Conservation (phyloP, 2,888 invertebrate species). For the Cataglyphis livida region DNA sequence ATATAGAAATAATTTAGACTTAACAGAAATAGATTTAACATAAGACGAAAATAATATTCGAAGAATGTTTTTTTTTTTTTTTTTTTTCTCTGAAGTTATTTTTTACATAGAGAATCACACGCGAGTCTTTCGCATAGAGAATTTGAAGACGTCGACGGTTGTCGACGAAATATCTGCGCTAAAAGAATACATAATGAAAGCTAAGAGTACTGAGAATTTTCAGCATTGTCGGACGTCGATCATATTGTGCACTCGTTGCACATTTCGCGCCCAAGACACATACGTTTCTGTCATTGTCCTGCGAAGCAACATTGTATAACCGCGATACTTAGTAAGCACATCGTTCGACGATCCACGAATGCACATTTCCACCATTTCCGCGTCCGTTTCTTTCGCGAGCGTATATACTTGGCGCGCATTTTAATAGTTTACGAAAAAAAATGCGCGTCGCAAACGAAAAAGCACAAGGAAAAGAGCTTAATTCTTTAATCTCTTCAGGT, state of each 20-base stretch:
- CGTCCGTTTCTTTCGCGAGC: slow-evolving; percentile 22
- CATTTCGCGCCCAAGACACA: slow-evolving; percentile 57
- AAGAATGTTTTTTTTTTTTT: background rate
- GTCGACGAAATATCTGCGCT: slow-evolving; percentile 26
- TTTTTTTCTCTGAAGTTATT: background rate
- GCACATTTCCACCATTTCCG: slow-evolving; percentile 33
- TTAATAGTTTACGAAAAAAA: slow-evolving; percentile 20
- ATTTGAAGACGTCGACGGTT: background rate
- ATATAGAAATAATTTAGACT: background rate
- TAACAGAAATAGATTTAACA: background rate
- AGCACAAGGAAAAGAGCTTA: background rate
- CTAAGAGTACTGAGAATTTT: slow-evolving; percentile 69
- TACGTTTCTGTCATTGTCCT: slow-evolving; percentile 64
- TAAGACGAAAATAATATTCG: background rate
- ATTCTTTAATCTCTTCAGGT: background rate
- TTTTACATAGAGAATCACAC: background rate
- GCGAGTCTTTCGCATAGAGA: background rate
- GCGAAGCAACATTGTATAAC: slow-evolving; percentile 54
- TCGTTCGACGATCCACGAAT: slow-evolving; percentile 65
- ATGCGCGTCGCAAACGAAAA: background rate
- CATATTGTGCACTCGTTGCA: slow-evolving; percentile 66
- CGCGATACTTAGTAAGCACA: slow-evolving; percentile 71
- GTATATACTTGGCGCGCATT: slow-evolving; percentile 12
- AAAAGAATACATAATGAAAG: slow-evolving; percentile 47
- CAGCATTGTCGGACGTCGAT: slow-evolving; percentile 51